Base-by-base conservation (phyloP, 2,113 vertebrate species). In the Oryzias melastigma region DNA sequence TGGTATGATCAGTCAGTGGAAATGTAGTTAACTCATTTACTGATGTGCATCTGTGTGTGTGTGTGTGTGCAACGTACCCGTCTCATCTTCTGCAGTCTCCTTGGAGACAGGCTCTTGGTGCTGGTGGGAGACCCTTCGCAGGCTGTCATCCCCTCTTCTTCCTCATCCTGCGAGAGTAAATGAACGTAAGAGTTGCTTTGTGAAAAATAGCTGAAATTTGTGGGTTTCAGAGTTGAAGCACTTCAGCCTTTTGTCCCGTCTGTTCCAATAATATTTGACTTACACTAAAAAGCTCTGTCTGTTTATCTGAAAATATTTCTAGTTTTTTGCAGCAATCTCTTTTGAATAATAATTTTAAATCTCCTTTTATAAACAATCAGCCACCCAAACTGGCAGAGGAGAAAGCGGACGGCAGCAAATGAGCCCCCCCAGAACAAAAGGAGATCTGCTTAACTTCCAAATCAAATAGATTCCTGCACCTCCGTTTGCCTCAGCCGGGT, bases 81-180 rank as follows among this genome's bases (percentile, higher is more conserved):
- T 85, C 85, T 86, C 73, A 85, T 86, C 80, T 90, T 92, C 80
- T 92, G 91, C 75, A 91, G 89, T 88, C 91, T 90, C 84, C 90
- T 88, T 66, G 91, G 92, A 77, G 91, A 92, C 72, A 92, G 81
- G 80, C 91, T 93, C 80, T 92, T 93, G 72, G 90, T 93, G 87
- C 92, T 93, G 82, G 89, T 93, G 62, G 92, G 92, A 80, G 92
- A 93, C 51, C 89, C 92, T 1, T 68, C 64, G 59, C 86, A 81
- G 65, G 85, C 84, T 10, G 43, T 66, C 71, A 85, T 53, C 47
- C 85, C 84, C 40, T 89, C 89, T 19, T 92, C 91, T 42, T 92
- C 91, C 19, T 91, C 91, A 6, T 87, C 83, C 83, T 89, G 76
- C 71, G 10, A 69, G 14, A 7, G 68, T 52, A 54, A 58, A 47